Conservation (phyloP, 2,888 invertebrate genomes). For the Panorpa germanica region DNA sequence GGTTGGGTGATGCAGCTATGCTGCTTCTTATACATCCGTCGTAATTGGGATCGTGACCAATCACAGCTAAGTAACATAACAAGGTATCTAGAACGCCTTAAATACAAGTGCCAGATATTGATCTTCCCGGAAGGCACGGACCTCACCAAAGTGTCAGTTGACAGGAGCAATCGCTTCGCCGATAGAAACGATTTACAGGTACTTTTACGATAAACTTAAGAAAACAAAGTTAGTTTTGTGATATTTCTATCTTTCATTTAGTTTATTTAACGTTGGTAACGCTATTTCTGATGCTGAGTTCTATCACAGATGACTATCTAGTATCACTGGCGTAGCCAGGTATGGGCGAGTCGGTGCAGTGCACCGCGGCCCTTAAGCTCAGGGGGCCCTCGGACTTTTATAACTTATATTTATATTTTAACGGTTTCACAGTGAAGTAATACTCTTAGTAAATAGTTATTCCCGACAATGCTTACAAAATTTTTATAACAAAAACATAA, state of each 20-base stretch:
- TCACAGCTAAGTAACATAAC: constrained; percentile 42
- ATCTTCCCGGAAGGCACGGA: constrained; percentile 86
- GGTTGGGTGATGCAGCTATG: constrained; percentile 82
- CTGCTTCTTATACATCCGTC: constrained; percentile 65
- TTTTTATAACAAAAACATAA: no score
- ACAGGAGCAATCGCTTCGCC: constrained; percentile 53
- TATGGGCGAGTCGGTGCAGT: no score
- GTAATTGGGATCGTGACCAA: constrained; percentile 65
- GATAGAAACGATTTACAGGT: constrained; percentile 43
- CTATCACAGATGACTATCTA: no score
- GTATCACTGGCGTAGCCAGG: no score
- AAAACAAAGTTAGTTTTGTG: background rate
- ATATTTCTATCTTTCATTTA: background rate
- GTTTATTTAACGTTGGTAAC: background rate
- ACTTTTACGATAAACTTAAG: constrained; percentile 12
- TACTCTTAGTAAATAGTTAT: no score
- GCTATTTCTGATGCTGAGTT: no score
- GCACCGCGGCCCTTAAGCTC: no score
- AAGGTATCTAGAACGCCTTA: constrained; percentile 49
- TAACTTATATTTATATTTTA: no score
- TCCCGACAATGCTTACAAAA: no score
- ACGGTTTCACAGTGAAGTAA: no score
- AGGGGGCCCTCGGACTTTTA: no score
- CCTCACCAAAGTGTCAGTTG: constrained; percentile 45
- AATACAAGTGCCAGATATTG: constrained; percentile 48